Base-by-base conservation (phyloP, 2,797 vertebrate genomes). In the Apogon talboti region DNA sequence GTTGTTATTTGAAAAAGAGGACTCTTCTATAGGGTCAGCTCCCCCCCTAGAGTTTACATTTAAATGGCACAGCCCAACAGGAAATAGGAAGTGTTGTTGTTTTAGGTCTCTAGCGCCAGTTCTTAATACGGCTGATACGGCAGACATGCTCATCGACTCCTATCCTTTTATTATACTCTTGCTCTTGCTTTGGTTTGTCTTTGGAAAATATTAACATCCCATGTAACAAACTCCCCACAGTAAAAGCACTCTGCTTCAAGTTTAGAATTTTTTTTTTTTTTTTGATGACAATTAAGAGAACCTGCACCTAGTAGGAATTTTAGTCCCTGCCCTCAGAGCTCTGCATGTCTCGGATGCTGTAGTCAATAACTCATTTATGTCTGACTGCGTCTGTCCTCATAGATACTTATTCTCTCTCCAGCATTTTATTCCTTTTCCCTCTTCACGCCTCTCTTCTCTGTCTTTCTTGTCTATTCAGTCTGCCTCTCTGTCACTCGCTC, bases 281-380 rank as follows among this genome's bases (percentile, higher is more conserved):
- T 57, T 69, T 59, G 33, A 57, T 67, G 40, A 42, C 62, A 73
- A 73, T 79, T 76, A 73, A 56, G 76, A 79, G 56, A 48, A 59
- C 57, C 60, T 66, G 68, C 65, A 65, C 46, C 64, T 52, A 65
- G 62, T 46, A 49, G 53, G 66, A 60, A 76, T 76, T 4, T 64
- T 65, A 65, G 45, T 51, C 45, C 33, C 28, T 56, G 61, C 66
- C 60, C 54, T 71, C 55, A n/a, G 15, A 77, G 54, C 78, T 70
- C 66, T 15, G n/a, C n/a, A n/a, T n/a, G 71, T 67, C 77, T 63
- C 56, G 44, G 69, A 52, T 49, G 76, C 72, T 74, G 71, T 59
- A 51, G 54, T 76, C 67, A 72, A 74, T 78, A 80, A 79, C 71
- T 78, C 73, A 81, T 81, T 82, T 74, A 76, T 71, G 62, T 78